Evolutionary conservation across 2,797 vertebrate genomes (phyloP).

Genomic region (Eurystomus glaucurus): DNA sequence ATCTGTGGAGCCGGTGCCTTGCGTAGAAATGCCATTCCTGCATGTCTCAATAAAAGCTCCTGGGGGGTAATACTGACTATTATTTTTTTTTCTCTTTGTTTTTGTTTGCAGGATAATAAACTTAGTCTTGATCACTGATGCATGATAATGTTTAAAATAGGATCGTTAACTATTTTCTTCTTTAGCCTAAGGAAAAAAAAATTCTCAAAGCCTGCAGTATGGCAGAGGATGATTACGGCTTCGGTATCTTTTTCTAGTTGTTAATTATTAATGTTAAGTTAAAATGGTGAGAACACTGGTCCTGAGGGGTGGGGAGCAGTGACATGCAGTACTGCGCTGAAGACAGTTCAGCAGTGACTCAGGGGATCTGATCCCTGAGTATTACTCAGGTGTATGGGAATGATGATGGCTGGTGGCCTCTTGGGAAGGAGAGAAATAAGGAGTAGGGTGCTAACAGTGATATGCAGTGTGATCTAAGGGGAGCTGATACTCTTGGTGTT

Average conservation of each 20-base stretch:
- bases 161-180: background rate
- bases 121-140: background rate
- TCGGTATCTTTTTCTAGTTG: conserved; percentile 33
- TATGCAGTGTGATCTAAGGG: background rate
- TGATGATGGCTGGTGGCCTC: background rate
- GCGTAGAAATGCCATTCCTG: background rate
- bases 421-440: background rate
- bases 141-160: background rate
- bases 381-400: background rate
- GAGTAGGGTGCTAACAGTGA: background rate
- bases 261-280: conserved; percentile 70
- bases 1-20: background rate
- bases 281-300: background rate
- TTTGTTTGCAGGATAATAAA: conserved; percentile 23
- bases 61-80: fast-evolving
- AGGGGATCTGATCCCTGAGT: background rate
- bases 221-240: background rate
- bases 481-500: background rate
- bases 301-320: background rate
- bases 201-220: background rate
- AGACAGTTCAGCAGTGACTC: background rate
- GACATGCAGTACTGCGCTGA: background rate
- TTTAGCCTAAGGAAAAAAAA: background rate
- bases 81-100: background rate
- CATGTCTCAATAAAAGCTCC: background rate